phyloP scores from a whole-genome alignment of 2,888 invertebrate species.

The Parelbella ahira region DNA sequence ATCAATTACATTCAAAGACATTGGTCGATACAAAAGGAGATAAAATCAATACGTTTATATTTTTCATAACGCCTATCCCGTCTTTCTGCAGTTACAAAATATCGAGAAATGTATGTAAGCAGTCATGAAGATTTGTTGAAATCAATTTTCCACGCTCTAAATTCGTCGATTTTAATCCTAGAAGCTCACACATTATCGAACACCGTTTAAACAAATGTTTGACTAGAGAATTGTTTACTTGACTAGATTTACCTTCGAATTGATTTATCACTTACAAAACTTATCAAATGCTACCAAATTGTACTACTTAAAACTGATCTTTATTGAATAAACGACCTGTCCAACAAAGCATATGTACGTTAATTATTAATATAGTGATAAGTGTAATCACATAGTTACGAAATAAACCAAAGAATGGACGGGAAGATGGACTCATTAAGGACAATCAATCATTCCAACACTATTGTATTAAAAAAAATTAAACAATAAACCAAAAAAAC shows the following conservation, averaged over 20 bases:
- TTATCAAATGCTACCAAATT: constrained; percentile 33
- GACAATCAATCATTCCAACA: constrained; percentile 40
- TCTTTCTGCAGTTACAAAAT: constrained; percentile 25
- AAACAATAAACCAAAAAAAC: too few relatives aligned
- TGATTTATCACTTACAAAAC: constrained; percentile 37
- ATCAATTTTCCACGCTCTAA: constrained; percentile 30
- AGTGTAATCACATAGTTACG: constrained; percentile 32
- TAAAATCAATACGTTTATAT: constrained; percentile 11
- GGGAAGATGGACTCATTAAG: constrained; percentile 70
- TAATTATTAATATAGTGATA: constrained; percentile 27
- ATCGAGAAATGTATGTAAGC: constrained; percentile 30
- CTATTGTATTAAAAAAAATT: too few relatives aligned
- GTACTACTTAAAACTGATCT: constrained; percentile 35
- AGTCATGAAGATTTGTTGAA: constrained; percentile 10
- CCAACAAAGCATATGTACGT: constrained; percentile 31
- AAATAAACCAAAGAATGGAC: constrained; percentile 59
- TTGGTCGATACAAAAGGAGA: constrained; percentile 18
- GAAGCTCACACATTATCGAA: constrained; percentile 66
- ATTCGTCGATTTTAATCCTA: constrained; percentile 62
- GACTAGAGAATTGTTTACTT: constrained; percentile 48
- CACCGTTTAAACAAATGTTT: constrained; percentile 44
- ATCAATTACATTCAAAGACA: constrained; percentile 37
- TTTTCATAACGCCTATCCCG: constrained; percentile 10
- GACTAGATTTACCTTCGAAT: constrained; percentile 31
- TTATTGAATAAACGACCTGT: constrained; percentile 57